A percentile compares a stretch with the other conserved stretches of the same genome.
Conservation (phyloP, 2,888 invertebrate species). For the Temnothorax ravouxi region DNA sequence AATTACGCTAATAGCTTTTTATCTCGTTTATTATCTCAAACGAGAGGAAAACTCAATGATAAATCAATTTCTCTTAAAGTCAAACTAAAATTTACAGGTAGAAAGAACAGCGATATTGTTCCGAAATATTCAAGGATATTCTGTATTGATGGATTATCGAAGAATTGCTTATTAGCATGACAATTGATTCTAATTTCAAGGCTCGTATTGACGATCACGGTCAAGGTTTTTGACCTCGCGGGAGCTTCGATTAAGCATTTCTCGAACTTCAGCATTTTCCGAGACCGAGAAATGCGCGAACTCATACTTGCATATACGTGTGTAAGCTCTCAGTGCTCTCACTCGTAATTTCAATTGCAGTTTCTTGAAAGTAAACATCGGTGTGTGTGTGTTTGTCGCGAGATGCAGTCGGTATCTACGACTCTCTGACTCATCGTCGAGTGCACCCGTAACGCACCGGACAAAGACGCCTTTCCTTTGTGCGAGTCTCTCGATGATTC, state of each 20-base stretch:
- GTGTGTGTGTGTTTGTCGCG: neutral
- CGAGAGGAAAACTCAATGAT: neutral
- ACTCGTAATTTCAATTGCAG: neutral
- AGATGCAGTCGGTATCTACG: neutral
- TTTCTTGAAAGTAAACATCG: neutral
- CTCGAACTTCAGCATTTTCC: neutral
- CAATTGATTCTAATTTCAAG: slow-evolving; percentile 37
- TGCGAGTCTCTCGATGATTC: neutral
- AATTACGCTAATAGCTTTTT: neutral
- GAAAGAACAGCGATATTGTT: neutral
- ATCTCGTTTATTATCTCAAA: neutral
- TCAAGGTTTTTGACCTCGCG: slow-evolving; percentile 44
- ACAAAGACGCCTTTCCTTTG: slow-evolving; percentile 41
- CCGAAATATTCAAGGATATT: neutral
- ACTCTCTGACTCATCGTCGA: slow-evolving; percentile 36
- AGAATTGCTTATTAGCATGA: neutral
- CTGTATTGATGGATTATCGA: neutral
- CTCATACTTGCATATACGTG: neutral
- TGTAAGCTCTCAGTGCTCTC: neutral
- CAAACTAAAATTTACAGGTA: neutral
- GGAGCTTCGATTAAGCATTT: slow-evolving; percentile 17
- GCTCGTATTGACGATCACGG: neutral
- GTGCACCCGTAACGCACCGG: neutral
- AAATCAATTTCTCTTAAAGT: neutral
- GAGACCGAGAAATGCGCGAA: neutral